phyloP scores from a whole-genome alignment of 2,797 vertebrate species.

The Galago senegalensis region DNA sequence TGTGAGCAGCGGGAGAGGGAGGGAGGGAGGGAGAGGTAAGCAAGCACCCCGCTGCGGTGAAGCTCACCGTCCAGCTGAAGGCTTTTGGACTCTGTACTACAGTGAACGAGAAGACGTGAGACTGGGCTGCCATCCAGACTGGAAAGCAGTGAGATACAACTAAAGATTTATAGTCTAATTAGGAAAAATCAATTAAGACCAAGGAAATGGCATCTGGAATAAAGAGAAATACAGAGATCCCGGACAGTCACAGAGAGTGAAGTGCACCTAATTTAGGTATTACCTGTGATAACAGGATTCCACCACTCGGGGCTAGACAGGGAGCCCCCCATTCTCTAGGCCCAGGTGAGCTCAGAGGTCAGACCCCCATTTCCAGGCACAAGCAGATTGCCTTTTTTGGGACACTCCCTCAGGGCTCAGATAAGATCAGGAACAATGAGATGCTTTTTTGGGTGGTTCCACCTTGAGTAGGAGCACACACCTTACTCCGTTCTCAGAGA shows the following conservation, averaged over 20 bases:
- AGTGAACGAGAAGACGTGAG: not conserved
- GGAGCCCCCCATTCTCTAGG: too few species aligned
- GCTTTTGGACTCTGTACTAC: not conserved
- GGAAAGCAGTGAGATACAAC: not conserved
- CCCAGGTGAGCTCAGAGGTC: too few species aligned
- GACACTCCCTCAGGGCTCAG: too few species aligned
- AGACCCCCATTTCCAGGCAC: too few species aligned
- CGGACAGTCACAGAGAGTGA: not conserved
- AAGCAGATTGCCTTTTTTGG: too few species aligned
- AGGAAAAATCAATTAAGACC: not conserved
- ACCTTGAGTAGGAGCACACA: too few species aligned
- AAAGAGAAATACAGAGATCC: not conserved
- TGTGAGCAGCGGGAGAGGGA: not conserved
- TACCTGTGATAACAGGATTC: not conserved
- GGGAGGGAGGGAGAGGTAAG: not conserved
- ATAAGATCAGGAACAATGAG: too few species aligned
- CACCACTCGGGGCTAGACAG: too few species aligned
- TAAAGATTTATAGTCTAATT: not conserved
- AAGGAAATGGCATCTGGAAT: not conserved
- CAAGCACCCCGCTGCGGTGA: not conserved
- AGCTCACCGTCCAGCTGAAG: not conserved
- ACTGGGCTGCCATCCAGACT: not conserved
- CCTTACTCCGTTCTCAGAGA: too few species aligned
- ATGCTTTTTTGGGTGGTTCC: too few species aligned
- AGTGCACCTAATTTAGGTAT: not conserved